phyloP scores from a whole-genome alignment of 2,797 vertebrate species.

The Acipenser ruthenus region DNA sequence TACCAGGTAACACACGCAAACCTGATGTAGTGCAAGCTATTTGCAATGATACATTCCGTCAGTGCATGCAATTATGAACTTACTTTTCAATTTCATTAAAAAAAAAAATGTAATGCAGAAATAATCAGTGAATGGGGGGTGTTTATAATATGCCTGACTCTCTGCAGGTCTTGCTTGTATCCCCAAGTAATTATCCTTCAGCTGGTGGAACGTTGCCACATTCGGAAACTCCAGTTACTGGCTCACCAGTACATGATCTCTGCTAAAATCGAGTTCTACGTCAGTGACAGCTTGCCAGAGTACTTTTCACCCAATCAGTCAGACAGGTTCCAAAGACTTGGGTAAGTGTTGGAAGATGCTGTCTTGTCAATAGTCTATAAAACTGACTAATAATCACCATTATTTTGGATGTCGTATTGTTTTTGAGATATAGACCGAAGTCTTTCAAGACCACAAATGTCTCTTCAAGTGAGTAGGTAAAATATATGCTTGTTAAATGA shows the following conservation, averaged over 20 bases:
- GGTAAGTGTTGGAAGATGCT: conserved; percentile 55
- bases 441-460: no score
- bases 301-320: conserved; percentile 47
- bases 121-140: no score
- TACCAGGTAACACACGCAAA: conserved; percentile 60
- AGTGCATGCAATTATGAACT: neutral
- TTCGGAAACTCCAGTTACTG: conserved; percentile 84
- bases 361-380: neutral
- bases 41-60: neutral
- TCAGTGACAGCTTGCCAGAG: conserved; percentile 71
- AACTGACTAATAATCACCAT: neutral
- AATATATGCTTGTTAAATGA: neutral
- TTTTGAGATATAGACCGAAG: no score
- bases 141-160: conserved; percentile 6
- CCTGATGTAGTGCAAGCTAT: neutral
- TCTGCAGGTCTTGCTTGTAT: conserved; percentile 75
- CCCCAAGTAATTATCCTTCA: conserved; percentile 85
- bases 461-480: no score
- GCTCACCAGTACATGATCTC: conserved; percentile 92
- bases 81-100: neutral
- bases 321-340: conserved; percentile 73
- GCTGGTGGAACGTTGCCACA: conserved; percentile 72
- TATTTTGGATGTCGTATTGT: neutral
- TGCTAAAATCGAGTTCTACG: conserved; percentile 86
- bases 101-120: no score